A percentile compares a stretch with the other conserved stretches of the same genome.
These are phyloP conservation scores for Nemopilema nomurai DNA, from an alignment of 30 jellyfish, hydroid and myxozoan genomes.

Conservation along the genomic window DNA sequence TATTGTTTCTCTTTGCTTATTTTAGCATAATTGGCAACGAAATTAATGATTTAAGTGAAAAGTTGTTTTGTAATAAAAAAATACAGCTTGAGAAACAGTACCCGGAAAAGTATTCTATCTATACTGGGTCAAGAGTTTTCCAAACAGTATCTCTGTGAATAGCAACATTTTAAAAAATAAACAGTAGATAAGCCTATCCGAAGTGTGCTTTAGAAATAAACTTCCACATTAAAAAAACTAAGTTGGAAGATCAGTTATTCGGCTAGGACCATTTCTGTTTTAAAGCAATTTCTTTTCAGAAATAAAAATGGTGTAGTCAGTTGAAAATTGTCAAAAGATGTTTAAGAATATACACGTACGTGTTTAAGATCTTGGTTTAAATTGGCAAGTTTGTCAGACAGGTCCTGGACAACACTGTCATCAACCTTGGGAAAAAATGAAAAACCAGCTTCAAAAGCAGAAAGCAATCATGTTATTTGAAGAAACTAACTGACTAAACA, in stretches of 20 bases:
- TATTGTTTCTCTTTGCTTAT: no score
- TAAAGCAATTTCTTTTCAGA: no score
- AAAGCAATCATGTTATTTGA: neutral
- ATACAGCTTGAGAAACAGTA: no score
- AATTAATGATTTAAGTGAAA: no score
- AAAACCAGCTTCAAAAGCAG: neutral
- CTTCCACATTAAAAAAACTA: neutral
- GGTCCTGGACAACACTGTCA: constrained; percentile 62
- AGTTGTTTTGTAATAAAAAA: no score
- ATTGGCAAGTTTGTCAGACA: constrained; percentile 46
- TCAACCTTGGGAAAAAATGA: constrained; percentile 23
- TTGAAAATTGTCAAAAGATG: neutral
- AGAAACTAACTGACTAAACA: neutral
- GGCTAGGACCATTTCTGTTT: no score
- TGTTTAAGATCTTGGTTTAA: constrained; percentile 54
- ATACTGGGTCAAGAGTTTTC: no score
- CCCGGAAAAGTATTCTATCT: no score
- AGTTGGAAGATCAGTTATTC: no score
- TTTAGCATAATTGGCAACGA: no score
- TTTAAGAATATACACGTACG: neutral
- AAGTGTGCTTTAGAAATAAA: neutral
- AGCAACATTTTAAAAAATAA: neutral
- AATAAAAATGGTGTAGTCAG: no score
- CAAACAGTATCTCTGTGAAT: no score
- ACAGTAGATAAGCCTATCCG: neutral